Conservation (phyloP, 2,113 vertebrate genomes). For the Amazona guildingii region DNA sequence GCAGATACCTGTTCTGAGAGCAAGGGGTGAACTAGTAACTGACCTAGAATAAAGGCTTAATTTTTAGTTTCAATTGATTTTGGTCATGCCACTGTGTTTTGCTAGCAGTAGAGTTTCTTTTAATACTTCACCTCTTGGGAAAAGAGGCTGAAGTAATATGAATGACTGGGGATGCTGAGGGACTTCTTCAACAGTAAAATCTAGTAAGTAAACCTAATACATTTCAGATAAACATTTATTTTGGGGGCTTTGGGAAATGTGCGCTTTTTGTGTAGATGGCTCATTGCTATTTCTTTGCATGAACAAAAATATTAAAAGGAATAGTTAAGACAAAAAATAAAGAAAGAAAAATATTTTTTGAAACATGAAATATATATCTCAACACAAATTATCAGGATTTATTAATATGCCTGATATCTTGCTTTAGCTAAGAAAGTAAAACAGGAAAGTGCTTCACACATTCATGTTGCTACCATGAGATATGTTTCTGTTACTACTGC, state of each 20-base stretch:
- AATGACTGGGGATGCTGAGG: background rate
- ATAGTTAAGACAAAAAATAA: background rate
- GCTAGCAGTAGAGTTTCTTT: background rate
- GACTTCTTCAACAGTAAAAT: background rate
- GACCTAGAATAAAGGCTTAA: background rate
- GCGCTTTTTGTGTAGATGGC: background rate
- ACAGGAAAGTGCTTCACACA: background rate
- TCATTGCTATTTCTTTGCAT: background rate
- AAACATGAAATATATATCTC: background rate
- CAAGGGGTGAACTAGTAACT: background rate
- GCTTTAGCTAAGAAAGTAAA: background rate
- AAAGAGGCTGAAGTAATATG: background rate
- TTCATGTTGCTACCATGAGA: background rate
- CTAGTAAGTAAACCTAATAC: background rate
- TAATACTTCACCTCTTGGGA: background rate
- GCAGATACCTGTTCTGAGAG: background rate
- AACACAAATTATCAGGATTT: background rate
- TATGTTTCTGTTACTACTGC: background rate
- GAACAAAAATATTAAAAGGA: background rate
- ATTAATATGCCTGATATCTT: background rate
- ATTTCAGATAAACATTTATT: background rate
- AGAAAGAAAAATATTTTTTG: background rate
- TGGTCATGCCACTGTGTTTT: background rate
- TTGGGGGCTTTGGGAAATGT: background rate
- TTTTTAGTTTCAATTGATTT: background rate